Evolutionary conservation across 2,888 invertebrate genomes (phyloP).

Genomic region (Polydrusus cervinus): DNA sequence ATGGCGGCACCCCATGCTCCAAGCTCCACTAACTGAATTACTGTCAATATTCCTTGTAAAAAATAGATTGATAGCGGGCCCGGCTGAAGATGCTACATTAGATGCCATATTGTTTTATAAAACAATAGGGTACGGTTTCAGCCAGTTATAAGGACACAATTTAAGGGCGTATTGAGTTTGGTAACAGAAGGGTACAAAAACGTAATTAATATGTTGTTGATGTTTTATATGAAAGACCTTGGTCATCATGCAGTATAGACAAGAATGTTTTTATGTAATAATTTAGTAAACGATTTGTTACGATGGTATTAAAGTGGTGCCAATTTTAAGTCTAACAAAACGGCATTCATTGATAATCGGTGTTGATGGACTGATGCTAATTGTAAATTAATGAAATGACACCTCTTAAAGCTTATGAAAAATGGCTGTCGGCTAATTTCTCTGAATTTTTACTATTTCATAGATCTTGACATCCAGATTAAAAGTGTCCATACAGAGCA

Average conservation of each 20-base stretch:
- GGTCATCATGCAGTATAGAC: background rate
- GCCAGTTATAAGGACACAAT: constrained; percentile 30
- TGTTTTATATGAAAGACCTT: background rate
- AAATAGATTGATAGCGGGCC: constrained; percentile 51
- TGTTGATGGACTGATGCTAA: too few species aligned
- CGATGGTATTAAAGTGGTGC: too few species aligned
- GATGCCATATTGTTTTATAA: constrained; percentile 44
- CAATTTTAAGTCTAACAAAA: too few species aligned
- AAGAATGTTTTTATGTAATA: background rate
- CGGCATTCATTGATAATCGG: too few species aligned
- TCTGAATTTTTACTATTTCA: too few species aligned
- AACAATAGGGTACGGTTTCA: constrained; percentile 44
- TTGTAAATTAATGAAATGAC: too few species aligned
- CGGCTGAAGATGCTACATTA: constrained; percentile 30
- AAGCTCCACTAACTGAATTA: constrained; percentile 46
- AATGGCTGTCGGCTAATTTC: too few species aligned
- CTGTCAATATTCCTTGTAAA: constrained; percentile 49
- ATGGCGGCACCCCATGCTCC: constrained; percentile 21
- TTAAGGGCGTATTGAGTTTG: constrained; percentile 28
- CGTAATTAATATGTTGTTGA: background rate
- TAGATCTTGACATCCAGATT: too few species aligned
- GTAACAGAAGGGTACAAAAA: background rate
- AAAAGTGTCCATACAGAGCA: too few species aligned
- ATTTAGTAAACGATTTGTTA: too few species aligned
- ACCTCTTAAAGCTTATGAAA: too few species aligned